A percentile compares a stretch with the other conserved stretches of the same genome.
Conservation (phyloP, 2,888 invertebrate genomes). For the Patella depressa region DNA sequence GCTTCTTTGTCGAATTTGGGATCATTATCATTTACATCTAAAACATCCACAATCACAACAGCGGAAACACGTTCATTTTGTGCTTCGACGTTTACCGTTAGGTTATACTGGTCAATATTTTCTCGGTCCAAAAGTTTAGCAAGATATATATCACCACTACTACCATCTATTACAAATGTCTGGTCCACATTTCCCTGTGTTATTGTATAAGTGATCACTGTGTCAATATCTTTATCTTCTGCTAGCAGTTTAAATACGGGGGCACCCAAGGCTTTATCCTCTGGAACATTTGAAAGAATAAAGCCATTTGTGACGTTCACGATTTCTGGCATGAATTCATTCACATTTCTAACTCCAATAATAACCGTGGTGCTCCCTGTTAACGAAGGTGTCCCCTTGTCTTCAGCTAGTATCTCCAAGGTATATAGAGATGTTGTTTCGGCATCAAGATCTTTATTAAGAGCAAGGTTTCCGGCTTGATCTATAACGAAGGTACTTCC, state of each 20-base stretch:
- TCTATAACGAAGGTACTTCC: slow-evolving; percentile 35
- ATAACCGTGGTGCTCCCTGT: slow-evolving; percentile 42
- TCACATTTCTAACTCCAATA: slow-evolving; percentile 27
- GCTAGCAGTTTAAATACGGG: neutral
- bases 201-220: neutral
- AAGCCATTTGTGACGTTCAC: neutral
- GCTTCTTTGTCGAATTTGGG: slow-evolving; percentile 81
- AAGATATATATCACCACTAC: slow-evolving; percentile 87
- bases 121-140: slow-evolving; percentile 87
- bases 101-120: slow-evolving; percentile 61
- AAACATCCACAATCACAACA: slow-evolving; percentile 84
- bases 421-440: slow-evolving; percentile 32
- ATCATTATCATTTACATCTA: slow-evolving; percentile 84
- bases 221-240: slow-evolving; percentile 3
- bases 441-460: slow-evolving; percentile 33
- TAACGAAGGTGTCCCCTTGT: slow-evolving; percentile 34
- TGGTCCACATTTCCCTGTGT: neutral
- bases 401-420: slow-evolving; percentile 41
- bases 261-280: neutral
- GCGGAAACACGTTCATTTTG: slow-evolving; percentile 78
- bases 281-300: neutral
- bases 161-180: slow-evolving; percentile 5
- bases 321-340: neutral
- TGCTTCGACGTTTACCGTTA: slow-evolving; percentile 40
- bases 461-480: slow-evolving; percentile 30